Evolutionary conservation across 2,797 vertebrate species (phyloP).

Genomic region (Alosa sapidissima): DNA sequence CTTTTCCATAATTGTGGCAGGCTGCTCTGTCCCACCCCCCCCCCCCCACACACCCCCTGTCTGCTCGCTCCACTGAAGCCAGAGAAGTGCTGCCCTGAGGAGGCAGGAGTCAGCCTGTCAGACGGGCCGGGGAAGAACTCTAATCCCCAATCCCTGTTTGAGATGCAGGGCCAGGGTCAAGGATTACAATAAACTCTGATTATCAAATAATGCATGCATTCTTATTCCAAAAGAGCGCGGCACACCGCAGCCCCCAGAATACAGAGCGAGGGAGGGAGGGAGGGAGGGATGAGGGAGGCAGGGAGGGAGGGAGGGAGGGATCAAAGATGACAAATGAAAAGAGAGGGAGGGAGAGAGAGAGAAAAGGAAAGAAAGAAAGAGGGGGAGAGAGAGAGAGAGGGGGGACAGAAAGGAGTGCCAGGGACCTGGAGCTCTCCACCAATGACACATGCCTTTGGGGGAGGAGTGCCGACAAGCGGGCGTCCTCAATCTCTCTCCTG

Average conservation of each 20-base stretch:
- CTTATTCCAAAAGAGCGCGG: conserved; percentile 72
- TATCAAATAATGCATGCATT: conserved; percentile 81
- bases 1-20: conserved; percentile 19
- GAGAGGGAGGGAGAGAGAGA: conserved; percentile 7
- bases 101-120: conserved; percentile 53
- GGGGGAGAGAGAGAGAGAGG: background rate
- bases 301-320: background rate
- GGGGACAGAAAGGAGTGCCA: conserved; percentile 1
- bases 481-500: conserved; percentile 45
- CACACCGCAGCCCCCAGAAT: conserved; percentile 61
- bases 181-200: conserved; percentile 82
- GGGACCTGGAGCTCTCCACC: conserved; percentile 22
- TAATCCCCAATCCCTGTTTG: conserved; percentile 80
- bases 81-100: conserved; percentile 47
- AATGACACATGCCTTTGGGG: conserved; percentile 35
- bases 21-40: background rate
- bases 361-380: background rate
- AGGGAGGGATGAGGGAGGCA: background rate
- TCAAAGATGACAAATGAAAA: background rate
- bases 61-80: conserved; percentile 32
- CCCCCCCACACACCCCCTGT: background rate
- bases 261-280: conserved; percentile 48
- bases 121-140: conserved; percentile 50
- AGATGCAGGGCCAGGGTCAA: conserved; percentile 81
- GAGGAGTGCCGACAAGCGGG: conserved; percentile 29